These are phyloP conservation scores for Mycteria americana DNA, from an alignment of 2,797 vertebrate species.

Conservation along the genomic window DNA sequence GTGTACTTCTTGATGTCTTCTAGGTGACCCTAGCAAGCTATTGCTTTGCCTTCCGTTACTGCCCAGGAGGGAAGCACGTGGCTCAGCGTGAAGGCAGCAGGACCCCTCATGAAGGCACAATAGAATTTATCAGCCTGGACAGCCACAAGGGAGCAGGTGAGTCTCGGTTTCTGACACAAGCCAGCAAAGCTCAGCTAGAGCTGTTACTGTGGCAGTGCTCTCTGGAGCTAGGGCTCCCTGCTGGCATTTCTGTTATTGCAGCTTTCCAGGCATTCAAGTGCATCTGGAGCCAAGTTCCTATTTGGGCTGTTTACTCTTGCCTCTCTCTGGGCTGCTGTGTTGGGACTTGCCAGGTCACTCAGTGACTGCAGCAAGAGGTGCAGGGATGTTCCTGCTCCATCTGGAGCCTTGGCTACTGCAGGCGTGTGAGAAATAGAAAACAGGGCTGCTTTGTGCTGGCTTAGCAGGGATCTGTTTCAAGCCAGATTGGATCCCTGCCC, in stretches of 20 bases:
- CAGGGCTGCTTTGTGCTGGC: neutral
- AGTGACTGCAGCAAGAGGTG: neutral
- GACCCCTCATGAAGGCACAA: constrained; percentile 83
- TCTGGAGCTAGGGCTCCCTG: neutral
- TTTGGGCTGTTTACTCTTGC: neutral
- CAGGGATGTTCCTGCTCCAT: neutral
- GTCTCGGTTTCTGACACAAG: neutral
- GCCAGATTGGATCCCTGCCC: constrained; percentile 11
- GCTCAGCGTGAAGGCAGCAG: constrained; percentile 81
- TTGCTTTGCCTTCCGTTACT: constrained; percentile 86
- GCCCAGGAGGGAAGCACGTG: constrained; percentile 87
- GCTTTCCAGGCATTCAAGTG: neutral
- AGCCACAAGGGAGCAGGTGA: constrained; percentile 88
- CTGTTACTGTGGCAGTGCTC: neutral
- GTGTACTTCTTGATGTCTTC: neutral
- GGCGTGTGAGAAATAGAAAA: neutral
- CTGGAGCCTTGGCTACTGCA: constrained; percentile 11
- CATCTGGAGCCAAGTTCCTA: neutral
- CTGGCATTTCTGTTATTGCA: neutral
- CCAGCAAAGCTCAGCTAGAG: neutral
- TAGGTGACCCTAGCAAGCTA: constrained; percentile 89
- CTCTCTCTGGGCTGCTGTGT: neutral
- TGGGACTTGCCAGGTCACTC: neutral
- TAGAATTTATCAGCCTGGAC: constrained; percentile 91
- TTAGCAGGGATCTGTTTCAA: neutral